A percentile compares a stretch with the other conserved stretches of the same genome.
Evolutionary conservation across 2,113 vertebrate species (phyloP).

Genomic region (Anas platyrhynchos): DNA sequence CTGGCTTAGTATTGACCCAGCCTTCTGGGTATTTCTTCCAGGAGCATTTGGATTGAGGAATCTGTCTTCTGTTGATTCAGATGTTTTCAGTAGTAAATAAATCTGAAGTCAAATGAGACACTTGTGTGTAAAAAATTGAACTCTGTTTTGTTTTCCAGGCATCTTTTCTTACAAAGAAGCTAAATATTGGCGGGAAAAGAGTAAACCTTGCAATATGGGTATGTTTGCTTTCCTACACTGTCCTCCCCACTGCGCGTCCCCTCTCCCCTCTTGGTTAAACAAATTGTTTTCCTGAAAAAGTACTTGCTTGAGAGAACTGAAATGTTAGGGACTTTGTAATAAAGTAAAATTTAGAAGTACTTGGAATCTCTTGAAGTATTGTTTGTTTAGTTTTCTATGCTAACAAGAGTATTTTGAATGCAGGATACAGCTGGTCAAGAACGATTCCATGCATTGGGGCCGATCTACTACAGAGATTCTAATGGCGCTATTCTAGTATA

Average conservation of each 20-base stretch:
- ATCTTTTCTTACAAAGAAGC: conserved; percentile 97
- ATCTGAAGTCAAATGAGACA: not conserved
- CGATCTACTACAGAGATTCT: conserved; percentile 99
- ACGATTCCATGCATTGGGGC: conserved; percentile 95
- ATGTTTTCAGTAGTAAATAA: not conserved
- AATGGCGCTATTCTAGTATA: conserved; percentile 98
- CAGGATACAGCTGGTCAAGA: conserved; percentile 99
- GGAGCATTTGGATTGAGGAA: not conserved
- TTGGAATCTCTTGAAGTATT: not conserved
- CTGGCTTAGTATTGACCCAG: not conserved
- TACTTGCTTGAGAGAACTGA: not conserved
- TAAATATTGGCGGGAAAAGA: conserved; percentile 97
- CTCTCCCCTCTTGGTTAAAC: not conserved
- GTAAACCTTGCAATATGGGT: conserved; percentile 97
- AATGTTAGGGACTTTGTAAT: not conserved
- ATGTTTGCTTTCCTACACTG: conserved; percentile 44
- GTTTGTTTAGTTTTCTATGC: not conserved
- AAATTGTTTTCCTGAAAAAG: not conserved
- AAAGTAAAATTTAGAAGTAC: not conserved
- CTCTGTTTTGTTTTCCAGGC: conserved; percentile 81
- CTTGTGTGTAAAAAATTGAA: not conserved
- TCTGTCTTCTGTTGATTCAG: not conserved
- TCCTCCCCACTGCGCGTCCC: rapidly evolving
- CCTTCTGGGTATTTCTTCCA: not conserved
- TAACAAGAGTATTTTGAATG: conserved; percentile 36